These are phyloP conservation scores for Edolisoma coerulescens DNA, from an alignment of 2,113 vertebrate genomes.

Conservation along the genomic window DNA sequence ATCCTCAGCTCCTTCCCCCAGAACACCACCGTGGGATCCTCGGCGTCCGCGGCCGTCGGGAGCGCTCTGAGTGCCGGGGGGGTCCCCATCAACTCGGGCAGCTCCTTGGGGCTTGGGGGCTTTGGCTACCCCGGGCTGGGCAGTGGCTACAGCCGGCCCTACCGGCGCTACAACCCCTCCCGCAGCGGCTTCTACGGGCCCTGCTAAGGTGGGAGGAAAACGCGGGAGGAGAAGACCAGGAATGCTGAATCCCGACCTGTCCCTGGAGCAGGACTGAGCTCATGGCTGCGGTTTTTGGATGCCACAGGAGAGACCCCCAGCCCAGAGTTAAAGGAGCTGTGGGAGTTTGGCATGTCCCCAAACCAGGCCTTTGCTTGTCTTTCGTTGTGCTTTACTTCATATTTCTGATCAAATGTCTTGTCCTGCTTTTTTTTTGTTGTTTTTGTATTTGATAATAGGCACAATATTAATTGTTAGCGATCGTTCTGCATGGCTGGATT, in stretches of 20 bases:
- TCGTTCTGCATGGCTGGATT: neutral
- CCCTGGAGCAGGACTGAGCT: neutral
- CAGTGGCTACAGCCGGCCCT: neutral
- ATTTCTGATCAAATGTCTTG: neutral
- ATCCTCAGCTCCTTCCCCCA: slow-evolving; percentile 53
- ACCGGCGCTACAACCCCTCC: neutral
- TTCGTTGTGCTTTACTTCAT: neutral
- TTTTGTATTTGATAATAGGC: neutral
- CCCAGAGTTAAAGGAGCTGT: neutral
- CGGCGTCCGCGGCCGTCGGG: neutral
- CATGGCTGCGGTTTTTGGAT: neutral
- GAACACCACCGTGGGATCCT: slow-evolving; percentile 30
- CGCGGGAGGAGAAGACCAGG: neutral
- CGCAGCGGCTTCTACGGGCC: neutral
- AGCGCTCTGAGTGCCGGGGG: accelerated
- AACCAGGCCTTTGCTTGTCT: neutral
- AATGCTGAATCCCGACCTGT: accelerated
- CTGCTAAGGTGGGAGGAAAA: accelerated
- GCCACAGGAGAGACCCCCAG: accelerated
- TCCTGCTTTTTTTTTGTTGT: neutral
- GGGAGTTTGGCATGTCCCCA: neutral
- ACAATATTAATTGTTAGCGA: neutral
- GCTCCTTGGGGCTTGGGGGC: neutral
- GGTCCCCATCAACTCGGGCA: neutral
- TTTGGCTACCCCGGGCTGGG: neutral